Base-by-base conservation (phyloP, 2,113 vertebrate species). In the Cephalopholis sonnerati region DNA sequence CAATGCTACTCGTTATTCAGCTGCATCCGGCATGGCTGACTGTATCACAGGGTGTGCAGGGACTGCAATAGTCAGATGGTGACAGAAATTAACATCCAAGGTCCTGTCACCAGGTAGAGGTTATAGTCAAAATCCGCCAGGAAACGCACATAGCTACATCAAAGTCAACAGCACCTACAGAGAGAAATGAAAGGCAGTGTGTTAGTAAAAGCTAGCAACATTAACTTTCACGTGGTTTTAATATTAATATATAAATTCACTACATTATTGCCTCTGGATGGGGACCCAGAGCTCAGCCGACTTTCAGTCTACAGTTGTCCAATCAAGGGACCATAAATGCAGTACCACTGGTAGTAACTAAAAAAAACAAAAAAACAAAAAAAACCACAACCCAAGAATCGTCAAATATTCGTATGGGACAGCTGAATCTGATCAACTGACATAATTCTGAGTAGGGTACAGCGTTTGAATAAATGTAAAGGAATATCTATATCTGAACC, bases 21-120 rank as follows among this genome's bases (percentile, higher is more conserved):
- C 74, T 74, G 71, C 76, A 87, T 93, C 78, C 72, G 79, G 79
- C 87, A 88, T 85, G 58, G 77, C 59, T 79, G 41, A 70, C 58
- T 57, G 50, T n/a, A 41, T n/a, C 11, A n/a, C 1, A 53, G 51
- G 41, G 2, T 36, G 50, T n/a, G 57, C 62, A 74, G 74, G 7
- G 44, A 54, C 41, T 22, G 8, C 25, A 59, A 18, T 10, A 39
- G 11, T 41, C 22, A 63, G 48, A 39, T 20, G 64, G 55, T 27
- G 54, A 68, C 25, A 68, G 55, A 85, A 81, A 55, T 53, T 6
- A 57, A 69, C 3, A n/a, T 65, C 66, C 55, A 50, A 48, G 59
- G 44, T 79, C 10, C 57, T 69, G 59, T 87, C 78, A 87, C 18
- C 64, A 75, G 54, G 63, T 65, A 24, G 13, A 87, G 32, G 44